Evolutionary conservation across 2,888 invertebrate genomes (phyloP).

Genomic region (Callimorpha dominula): DNA sequence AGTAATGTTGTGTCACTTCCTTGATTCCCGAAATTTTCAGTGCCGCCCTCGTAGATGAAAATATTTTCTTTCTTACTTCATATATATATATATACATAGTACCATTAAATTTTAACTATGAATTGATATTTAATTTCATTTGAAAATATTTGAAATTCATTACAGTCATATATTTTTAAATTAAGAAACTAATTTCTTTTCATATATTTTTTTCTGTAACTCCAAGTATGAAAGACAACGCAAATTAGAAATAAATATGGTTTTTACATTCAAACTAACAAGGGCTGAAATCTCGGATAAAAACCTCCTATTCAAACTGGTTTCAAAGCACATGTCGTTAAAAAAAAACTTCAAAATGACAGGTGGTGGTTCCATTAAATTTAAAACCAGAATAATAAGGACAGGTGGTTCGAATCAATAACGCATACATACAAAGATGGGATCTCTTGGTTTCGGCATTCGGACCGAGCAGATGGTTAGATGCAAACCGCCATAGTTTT

Average conservation of each 20-base stretch:
- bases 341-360: slow-evolving; percentile 54
- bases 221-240: background rate
- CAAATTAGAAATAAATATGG: too few species aligned
- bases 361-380: slow-evolving; percentile 61
- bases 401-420: slow-evolving; percentile 70
- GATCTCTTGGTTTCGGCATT: slow-evolving; percentile 40
- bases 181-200: background rate
- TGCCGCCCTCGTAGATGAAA: too few species aligned
- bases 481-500: slow-evolving; percentile 35
- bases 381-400: slow-evolving; percentile 70
- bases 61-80: too few species aligned
- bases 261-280: slow-evolving; percentile 4
- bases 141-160: background rate
- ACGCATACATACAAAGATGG: slow-evolving; percentile 35
- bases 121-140: background rate
- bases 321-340: slow-evolving; percentile 39
- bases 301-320: slow-evolving; percentile 25
- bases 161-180: background rate
- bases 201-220: background rate
- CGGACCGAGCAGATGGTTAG: slow-evolving; percentile 47
- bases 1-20: too few species aligned
- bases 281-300: slow-evolving; percentile 18
- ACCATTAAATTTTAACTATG: too few species aligned
- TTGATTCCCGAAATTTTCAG: too few species aligned
- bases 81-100: too few species aligned